Conservation (phyloP, 1,140 invertebrate genomes). For the Drosophila sproati region DNA sequence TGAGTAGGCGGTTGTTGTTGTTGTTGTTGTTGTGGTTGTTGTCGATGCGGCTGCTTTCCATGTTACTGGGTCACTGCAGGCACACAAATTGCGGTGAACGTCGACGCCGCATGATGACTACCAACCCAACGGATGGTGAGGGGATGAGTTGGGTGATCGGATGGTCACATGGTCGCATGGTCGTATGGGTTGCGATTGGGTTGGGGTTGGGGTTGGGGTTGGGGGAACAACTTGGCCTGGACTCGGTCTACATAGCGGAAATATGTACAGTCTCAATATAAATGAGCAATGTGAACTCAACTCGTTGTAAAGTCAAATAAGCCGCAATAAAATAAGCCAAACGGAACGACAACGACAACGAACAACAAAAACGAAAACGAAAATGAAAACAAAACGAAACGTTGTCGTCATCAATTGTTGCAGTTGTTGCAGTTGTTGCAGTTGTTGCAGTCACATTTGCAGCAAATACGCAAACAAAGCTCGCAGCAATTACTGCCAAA, state of each 20-base stretch:
- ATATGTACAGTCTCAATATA: slow-evolving; percentile 67
- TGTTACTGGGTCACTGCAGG: slow-evolving; percentile 84
- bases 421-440: slow-evolving; percentile 30
- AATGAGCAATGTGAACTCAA: slow-evolving; percentile 70
- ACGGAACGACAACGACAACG: slow-evolving; percentile 33
- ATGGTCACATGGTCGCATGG: background rate
- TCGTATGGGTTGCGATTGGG: background rate
- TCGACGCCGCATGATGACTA: slow-evolving; percentile 41
- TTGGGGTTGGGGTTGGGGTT: background rate
- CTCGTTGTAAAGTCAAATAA: slow-evolving; percentile 63
- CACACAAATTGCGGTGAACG: slow-evolving; percentile 77
- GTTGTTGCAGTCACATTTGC: slow-evolving; percentile 24
- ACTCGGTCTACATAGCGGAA: slow-evolving; percentile 31
- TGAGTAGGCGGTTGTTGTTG: slow-evolving; percentile 30
- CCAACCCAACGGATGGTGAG: background rate
- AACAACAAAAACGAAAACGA: slow-evolving; percentile 37
- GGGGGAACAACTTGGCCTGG: slow-evolving; percentile 26
- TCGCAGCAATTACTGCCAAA: slow-evolving; percentile 67
- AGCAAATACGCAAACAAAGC: slow-evolving; percentile 29
- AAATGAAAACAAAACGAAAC: slow-evolving; percentile 19
- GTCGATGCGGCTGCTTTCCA: slow-evolving; percentile 72
- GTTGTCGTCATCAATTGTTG: slow-evolving; percentile 52
- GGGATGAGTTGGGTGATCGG: no score
- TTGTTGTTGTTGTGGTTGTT: slow-evolving; percentile 31
- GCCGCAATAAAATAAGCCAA: slow-evolving; percentile 72